phyloP scores from a whole-genome alignment of 64 coral and sea anemone genomes.

The Actinia equina region DNA sequence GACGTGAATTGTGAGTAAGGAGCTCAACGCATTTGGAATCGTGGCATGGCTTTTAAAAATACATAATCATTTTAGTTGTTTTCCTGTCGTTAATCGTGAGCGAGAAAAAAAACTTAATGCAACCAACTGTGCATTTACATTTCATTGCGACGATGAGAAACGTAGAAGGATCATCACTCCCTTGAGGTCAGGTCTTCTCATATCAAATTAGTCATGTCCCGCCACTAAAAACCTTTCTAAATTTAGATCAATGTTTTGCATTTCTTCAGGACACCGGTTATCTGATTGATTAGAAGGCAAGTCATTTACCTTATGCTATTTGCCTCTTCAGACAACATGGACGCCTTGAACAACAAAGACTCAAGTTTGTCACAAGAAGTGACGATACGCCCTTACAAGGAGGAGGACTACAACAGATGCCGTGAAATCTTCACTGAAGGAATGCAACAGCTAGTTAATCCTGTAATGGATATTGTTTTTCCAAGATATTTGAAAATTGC shows the following conservation, averaged over 20 bases:
- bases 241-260: neutral
- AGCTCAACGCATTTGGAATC: too few species aligned
- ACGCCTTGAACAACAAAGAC: neutral
- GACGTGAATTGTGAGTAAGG: too few species aligned
- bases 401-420: slow-evolving; percentile 43
- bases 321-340: neutral
- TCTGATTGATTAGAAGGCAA: neutral
- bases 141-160: neutral
- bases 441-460: slow-evolving; percentile 40
- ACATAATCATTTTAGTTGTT: neutral
- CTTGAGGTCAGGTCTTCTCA: neutral
- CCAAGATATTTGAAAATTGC: slow-evolving; percentile 60
- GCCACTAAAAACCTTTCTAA: neutral
- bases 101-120: neutral
- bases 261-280: neutral
- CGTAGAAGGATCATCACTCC: neutral
- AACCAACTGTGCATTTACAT: neutral
- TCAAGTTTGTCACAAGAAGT: slow-evolving; percentile 3
- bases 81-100: neutral
- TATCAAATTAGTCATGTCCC: neutral
- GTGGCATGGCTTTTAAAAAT: neutral
- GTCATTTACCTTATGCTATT: neutral
- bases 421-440: slow-evolving; percentile 67
- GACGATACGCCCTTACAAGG: slow-evolving; percentile 55
- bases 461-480: slow-evolving; percentile 40